These are phyloP conservation scores for Distichodus sexfasciatus DNA, from an alignment of 2,797 vertebrate genomes.

Conservation along the genomic window DNA sequence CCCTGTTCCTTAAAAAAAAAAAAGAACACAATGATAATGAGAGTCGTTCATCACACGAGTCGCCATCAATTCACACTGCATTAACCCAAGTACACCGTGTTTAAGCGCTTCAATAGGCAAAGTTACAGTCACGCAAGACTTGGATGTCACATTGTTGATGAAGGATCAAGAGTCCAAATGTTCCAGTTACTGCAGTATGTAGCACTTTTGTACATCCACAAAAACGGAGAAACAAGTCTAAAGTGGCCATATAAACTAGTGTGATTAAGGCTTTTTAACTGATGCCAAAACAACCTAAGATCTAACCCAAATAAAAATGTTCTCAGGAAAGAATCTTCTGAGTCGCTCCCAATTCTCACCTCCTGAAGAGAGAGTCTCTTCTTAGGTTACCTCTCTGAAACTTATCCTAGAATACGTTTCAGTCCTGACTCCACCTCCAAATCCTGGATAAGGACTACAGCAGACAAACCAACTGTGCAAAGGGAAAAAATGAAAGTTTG, in stretches of 20 bases:
- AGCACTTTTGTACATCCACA: background rate
- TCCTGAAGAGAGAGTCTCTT: constrained; percentile 32
- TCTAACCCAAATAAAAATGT: background rate
- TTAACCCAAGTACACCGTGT: constrained; percentile 10
- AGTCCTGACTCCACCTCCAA: background rate
- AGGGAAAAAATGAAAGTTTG: no score
- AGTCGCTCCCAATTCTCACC: constrained; percentile 42
- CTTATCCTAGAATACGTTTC: constrained; percentile 10
- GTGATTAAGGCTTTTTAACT: background rate
- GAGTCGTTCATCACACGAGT: constrained; percentile 49
- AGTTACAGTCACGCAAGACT: constrained; percentile 15
- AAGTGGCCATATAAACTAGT: background rate
- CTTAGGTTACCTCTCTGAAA: constrained; percentile 1
- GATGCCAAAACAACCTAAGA: background rate
- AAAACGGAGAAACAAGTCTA: background rate
- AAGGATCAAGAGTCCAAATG: background rate
- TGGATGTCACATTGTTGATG: background rate
- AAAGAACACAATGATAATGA: constrained; percentile 51
- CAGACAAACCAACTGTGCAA: no score
- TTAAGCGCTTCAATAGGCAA: constrained; percentile 21
- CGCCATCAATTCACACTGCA: constrained; percentile 39
- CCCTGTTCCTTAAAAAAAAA: constrained; percentile 45
- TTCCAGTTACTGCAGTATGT: background rate
- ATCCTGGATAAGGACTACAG: no score
- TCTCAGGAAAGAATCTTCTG: constrained; percentile 4